These are phyloP conservation scores for Hydrochoerus hydrochaeris DNA, from an alignment of 2,113 vertebrate genomes.

Conservation along the genomic window DNA sequence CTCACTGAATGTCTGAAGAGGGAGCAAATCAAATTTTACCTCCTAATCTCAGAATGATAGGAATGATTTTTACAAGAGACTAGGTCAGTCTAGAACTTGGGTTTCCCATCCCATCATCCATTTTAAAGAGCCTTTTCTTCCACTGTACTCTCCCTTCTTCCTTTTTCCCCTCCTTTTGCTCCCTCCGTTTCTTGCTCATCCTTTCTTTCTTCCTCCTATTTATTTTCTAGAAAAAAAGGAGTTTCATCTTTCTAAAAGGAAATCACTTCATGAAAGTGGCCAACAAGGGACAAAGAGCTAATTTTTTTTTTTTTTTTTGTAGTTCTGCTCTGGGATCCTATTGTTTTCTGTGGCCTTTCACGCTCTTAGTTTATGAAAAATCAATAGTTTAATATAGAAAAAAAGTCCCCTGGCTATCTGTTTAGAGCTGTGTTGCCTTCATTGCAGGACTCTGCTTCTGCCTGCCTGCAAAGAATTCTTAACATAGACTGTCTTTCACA, in stretches of 20 bases:
- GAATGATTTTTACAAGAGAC: neutral
- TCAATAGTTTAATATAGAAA: slow-evolving; percentile 87
- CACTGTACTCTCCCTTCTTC: fast-evolving
- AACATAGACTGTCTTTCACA: neutral
- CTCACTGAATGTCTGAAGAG: neutral
- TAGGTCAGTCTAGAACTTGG: neutral
- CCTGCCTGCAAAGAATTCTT: slow-evolving; percentile 44
- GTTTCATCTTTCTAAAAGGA: slow-evolving; percentile 58
- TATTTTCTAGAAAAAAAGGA: slow-evolving; percentile 49
- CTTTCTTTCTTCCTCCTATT: neutral
- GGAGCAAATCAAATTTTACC: neutral
- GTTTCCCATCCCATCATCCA: neutral
- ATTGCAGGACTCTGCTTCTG: slow-evolving; percentile 38
- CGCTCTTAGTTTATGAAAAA: slow-evolving; percentile 86
- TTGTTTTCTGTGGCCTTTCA: slow-evolving; percentile 85
- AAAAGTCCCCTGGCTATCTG: slow-evolving; percentile 78
- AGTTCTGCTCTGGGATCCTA: slow-evolving; percentile 74
- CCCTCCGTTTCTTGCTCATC: fast-evolving
- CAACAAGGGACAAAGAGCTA: slow-evolving; percentile 68
- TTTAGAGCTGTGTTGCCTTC: slow-evolving; percentile 77
- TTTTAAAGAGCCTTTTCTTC: neutral
- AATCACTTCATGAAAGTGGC: slow-evolving; percentile 50
- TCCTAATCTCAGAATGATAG: neutral
- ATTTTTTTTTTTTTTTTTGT: slow-evolving; percentile 81
- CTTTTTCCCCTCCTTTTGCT: fast-evolving